phyloP scores from a whole-genome alignment of 30 jellyfish, hydroid and myxozoan species.

The Nemopilema nomurai region DNA sequence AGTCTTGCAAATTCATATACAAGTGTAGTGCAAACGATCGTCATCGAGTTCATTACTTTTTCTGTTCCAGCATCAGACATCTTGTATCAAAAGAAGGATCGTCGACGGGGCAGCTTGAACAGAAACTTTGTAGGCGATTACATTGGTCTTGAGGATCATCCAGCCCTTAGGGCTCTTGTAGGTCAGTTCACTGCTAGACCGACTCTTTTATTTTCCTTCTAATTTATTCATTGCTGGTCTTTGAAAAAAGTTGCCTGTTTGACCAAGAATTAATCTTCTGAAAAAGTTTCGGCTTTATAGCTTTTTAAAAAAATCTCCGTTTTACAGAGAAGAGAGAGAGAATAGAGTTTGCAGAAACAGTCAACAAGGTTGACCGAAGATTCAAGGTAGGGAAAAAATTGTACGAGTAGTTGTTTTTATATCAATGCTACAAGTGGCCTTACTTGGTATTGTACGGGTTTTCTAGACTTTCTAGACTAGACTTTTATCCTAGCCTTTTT shows the following conservation, averaged over 20 bases:
- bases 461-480: too few relatives aligned
- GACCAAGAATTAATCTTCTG: too few relatives aligned
- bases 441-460: too few relatives aligned
- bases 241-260: too few relatives aligned
- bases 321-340: conserved; percentile 90
- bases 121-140: conserved; percentile 98
- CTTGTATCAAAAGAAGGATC: conserved; percentile 82
- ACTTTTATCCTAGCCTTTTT: neutral
- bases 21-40: too few relatives aligned
- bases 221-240: neutral
- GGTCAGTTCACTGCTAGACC: conserved; percentile 19
- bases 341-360: conserved; percentile 96
- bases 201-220: neutral
- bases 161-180: conserved; percentile 85
- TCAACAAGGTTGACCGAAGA: conserved; percentile 83
- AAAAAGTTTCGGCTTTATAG: neutral
- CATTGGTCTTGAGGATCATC: conserved; percentile 94
- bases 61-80: conserved; percentile 81
- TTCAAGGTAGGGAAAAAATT: conserved; percentile 68
- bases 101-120: conserved; percentile 91
- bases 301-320: neutral
- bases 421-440: too few relatives aligned
- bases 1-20: neutral
- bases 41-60: neutral
- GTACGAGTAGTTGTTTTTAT: neutral